Base-by-base conservation (phyloP, 2,797 vertebrate species). In the Sphaeramia orbicularis region DNA sequence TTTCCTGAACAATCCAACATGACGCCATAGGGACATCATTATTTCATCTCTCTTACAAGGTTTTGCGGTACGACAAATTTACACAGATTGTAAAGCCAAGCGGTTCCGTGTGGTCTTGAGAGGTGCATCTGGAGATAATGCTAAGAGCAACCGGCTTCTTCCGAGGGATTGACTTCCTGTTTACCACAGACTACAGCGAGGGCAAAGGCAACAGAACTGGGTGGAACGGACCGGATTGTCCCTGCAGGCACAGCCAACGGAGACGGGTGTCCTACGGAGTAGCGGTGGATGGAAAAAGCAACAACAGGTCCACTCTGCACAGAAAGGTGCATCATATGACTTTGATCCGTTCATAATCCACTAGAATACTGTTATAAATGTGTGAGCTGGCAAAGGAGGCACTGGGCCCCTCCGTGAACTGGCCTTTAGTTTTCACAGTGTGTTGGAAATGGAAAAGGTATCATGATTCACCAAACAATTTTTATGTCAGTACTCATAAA, bases 151-250 rank as follows among this genome's bases (percentile, higher is more conserved):
- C 96, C 76, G 96, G 96, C 53, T 99, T 97, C 88, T 98, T 99
- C 92, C 96, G 96, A 86, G 95, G 96, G 84, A 94, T 98, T 89
- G 96, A 99, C 82, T 99, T 97, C 71, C 97, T 97, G 10, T 97
- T 97, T 92, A 92, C 91, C 80, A 6, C 70, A 37, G 91, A 93
- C 19, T 58, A 70, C 64, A 43, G 42, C 83, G 90, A 92, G 13
- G 87, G 80, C 19, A 88, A 81, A 75, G 79, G 69, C 74, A 66
- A 85, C 67, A 81, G 67, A 61, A 81, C 88, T 83, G 92, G 88
- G 82, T 99, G 97, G 90, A 93, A 93, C 87, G 94, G 97, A 94
- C 96, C 97, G 16, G 96, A 97, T 92, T 99, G 97, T 92, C 96
- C 97, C 92, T 98, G 99, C 92, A 96, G 96, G 65, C 96, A 97